Evolutionary conservation across 2,113 vertebrate genomes (phyloP), one percentile per base, ranked within the genome.

Genomic region (Dipodomys stephensi): DNA sequence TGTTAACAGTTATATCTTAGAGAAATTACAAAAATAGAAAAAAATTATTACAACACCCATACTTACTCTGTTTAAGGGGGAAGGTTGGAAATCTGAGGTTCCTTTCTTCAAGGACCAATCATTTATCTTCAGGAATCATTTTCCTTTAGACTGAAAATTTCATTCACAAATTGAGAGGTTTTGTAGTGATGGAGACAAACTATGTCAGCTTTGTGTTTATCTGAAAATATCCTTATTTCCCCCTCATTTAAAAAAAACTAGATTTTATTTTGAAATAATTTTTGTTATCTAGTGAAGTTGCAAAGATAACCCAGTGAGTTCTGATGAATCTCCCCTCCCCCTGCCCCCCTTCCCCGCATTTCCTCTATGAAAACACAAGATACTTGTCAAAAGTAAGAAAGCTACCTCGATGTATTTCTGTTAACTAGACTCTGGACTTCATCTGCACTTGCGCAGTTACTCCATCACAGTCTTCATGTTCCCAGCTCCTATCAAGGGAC

Each of bases 11-110:
- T 62, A 73, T 62, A 39, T 32, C 35, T 90, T 44, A 84, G 92
- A 76, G 39, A 80, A 92, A 90, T 87, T 76, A 83, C 10, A 88
- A 90, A 90, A 64, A 39, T 83, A 83, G 84, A 91, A 92, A 20
- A 65, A 65, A 57, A 65, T 90, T 64, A 16, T 35, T 86, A 73
- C 82, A 78, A 13, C 60, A 53, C 25, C 74, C 6, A 44, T n/a
- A 30, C 20, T 90, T 88, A 65, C 62, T 84, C n/a, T 64, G 15
- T 35, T n/a, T 65, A 27, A 19, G 72, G n/a, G 35, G 27, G 10
- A 67, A 30, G 23, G 71, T 32, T 57, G 25, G 62, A 57, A 44
- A n/a, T 23, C 27, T 71, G 20, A 92, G 69, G 16, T 44, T 65
- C 20, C 62, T 77, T 78, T 62, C 77, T 74, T 88, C 13, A 84